Evolutionary conservation across 2,797 vertebrate genomes (phyloP), one percentile per base, ranked within the genome.

Genomic region (Champsocephalus esox): DNA sequence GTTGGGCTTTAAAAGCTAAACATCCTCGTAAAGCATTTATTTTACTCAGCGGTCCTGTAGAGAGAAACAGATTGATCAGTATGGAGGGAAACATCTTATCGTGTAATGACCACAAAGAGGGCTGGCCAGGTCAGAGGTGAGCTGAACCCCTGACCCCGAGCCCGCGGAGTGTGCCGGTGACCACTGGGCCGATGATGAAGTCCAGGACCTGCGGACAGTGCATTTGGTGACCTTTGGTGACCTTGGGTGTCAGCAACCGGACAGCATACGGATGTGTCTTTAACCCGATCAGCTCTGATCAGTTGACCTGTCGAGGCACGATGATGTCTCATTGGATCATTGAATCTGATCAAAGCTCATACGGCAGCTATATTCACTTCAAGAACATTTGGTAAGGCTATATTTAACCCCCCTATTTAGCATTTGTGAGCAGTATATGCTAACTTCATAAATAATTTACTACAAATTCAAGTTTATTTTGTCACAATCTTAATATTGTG

Each of bases 131-230:
- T 91, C 92, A 92, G 83, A 87, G 91, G 91, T 84, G 63, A 81
- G 56, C 1, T 60, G 75, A 86, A 60, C 87, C 78, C 14, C 34
- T 82, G 92, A 89, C 87, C 89, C 62, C 3, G 9, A 2, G 70
- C 41, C 62, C 3, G 9, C 3, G 70, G 86, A 89, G 92, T 51
- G 90, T 93, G 91, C 82, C 74, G 32, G 58, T 87, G 91, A 92
- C 88, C 92, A 83, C 73, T 1, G 66, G 83, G 71, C 68, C 28
- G 70, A 86, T 93, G 87, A 93, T 94, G 92, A 88, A 93, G 85
- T 93, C 52, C 13, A 57, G 75, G 81, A 85, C 75, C 85, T n/a
- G 12, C 12, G 86, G 88, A 84, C 88, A 90, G 88, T 92, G 88
- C 85, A 91, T 92, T 81, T 57, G 52, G 17, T 6, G 34, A 38